These are phyloP conservation scores for Eurytoma californica DNA, from an alignment of 2,888 invertebrate genomes.

Conservation along the genomic window DNA sequence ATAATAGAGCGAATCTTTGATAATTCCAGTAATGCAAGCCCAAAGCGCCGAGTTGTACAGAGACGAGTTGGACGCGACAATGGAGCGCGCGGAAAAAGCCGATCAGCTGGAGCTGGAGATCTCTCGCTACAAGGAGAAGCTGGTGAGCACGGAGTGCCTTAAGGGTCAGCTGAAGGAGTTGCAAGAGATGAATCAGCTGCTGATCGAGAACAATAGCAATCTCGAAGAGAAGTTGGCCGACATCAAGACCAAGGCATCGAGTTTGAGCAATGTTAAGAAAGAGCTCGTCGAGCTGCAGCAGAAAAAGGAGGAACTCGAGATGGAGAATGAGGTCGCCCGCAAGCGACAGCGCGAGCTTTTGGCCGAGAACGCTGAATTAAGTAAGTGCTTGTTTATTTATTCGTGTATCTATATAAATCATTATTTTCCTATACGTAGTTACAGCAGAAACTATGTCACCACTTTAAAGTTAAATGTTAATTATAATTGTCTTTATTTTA, in stretches of 20 bases:
- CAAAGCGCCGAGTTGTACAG: conserved; percentile 89
- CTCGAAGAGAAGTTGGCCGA: conserved; percentile 91
- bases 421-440: neutral
- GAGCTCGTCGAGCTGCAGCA: conserved; percentile 88
- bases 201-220: conserved; percentile 93
- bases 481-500: too few species aligned
- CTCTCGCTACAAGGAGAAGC: conserved; percentile 89
- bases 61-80: conserved; percentile 94
- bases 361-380: conserved; percentile 89
- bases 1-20: conserved; percentile 68
- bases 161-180: conserved; percentile 92
- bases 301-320: conserved; percentile 86
- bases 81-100: conserved; percentile 91
- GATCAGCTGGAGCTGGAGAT: conserved; percentile 92
- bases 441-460: too few species aligned
- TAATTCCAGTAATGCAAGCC: conserved; percentile 84
- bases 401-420: neutral
- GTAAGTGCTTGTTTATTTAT: neutral
- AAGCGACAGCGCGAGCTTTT: conserved; percentile 79
- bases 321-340: conserved; percentile 71
- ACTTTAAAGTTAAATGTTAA: too few species aligned
- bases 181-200: conserved; percentile 91
- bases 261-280: conserved; percentile 86
- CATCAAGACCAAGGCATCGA: conserved; percentile 88
- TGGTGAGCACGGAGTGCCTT: conserved; percentile 95